Base-by-base conservation (phyloP, 1,140 invertebrate genomes). In the Antheraea pernyi region DNA sequence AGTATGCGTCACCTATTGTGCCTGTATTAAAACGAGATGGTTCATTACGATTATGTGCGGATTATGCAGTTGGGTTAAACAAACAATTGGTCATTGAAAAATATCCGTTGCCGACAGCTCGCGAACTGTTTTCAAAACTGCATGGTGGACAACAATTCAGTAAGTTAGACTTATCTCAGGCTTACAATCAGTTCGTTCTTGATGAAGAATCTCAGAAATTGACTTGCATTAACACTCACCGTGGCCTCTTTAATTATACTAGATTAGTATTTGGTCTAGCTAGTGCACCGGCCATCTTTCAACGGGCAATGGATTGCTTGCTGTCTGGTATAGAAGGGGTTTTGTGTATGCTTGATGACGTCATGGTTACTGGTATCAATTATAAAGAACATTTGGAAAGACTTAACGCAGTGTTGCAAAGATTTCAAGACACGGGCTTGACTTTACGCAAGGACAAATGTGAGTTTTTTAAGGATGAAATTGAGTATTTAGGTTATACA, bases 1-100 rank as follows among this genome's bases (percentile, higher is more conserved):
- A 61, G 9, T 61, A 61, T n/a, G 60, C 60, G 8, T 61, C 60
- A 16, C 60, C 60, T 11, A 61, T 61, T 30, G 60, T 61, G 6
- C 60, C 19, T 8, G 46, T 53, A 53, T 16, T 53, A 16, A 53
- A 53, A 16, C 46, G 46, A 11, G 19, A 22, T 10, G 60, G 60
- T 61, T 30, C 19, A 5, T 6, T 61, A 11, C 9, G 60, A 13
- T 13, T 61, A 5, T 61, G 60, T n/a, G 60, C 60, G 9, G 60
- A 61, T 7, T 42, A 10, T 61, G 9, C 19, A 7, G 11, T 61
- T 13, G 7, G 5, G 7, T 22, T 61, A 30, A 61, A 61, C 16
- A 61, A 61, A 36, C 60, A 61, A 22, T 61, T 61, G 6, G 16
- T 61, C 10, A 7, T 60, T 19, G 59, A 60, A 10, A n/a, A 60